phyloP scores from a whole-genome alignment of 1,140 invertebrate species.

The Yoshiicerus persimilis region DNA sequence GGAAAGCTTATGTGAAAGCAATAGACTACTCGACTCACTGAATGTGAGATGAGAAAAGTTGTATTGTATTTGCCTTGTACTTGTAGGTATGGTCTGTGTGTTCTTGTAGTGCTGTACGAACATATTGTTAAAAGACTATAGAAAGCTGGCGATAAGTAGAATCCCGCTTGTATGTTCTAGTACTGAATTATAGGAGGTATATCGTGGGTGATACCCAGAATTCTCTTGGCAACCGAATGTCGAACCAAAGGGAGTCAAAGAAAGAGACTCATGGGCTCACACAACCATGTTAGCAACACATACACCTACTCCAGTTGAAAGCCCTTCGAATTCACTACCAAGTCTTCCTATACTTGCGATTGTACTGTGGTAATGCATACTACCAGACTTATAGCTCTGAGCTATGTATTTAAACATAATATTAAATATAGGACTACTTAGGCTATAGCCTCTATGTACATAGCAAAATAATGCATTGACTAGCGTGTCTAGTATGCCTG shows the following conservation, averaged over 20 bases:
- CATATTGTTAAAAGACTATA: background rate
- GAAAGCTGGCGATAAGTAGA: background rate
- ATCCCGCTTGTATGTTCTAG: background rate
- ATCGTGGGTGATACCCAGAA: background rate
- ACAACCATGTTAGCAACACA: background rate
- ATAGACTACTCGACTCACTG: background rate
- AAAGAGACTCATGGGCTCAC: constrained; percentile 7
- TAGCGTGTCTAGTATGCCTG: background rate
- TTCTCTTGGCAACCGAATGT: background rate
- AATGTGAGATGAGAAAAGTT: background rate
- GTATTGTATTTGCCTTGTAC: background rate
- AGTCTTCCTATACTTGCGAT: background rate
- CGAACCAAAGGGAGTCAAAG: constrained; percentile 1
- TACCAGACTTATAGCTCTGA: background rate
- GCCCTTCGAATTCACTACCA: background rate
- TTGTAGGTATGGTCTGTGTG: background rate
- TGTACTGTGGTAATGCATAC: background rate
- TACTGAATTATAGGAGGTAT: background rate
- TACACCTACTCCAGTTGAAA: background rate
- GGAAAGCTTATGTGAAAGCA: background rate
- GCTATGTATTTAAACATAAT: no score
- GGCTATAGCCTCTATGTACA: no score
- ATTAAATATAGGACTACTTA: background rate
- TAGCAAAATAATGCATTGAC: background rate
- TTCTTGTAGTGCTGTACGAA: background rate